Conservation (phyloP, 1,140 invertebrate genomes). For the Drosophila bocqueti region DNA sequence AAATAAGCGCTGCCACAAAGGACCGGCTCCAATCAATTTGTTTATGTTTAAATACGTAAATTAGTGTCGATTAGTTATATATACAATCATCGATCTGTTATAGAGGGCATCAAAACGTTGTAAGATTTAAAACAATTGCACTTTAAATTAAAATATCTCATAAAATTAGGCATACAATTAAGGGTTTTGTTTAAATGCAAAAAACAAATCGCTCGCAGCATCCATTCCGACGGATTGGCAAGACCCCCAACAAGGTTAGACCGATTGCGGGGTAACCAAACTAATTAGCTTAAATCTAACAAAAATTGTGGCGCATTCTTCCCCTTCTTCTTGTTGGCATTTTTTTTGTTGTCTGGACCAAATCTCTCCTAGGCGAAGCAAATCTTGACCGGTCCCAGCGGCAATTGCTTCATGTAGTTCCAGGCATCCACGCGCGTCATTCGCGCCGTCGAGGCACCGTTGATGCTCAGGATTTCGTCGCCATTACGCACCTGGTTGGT, state of each 20-base stretch:
- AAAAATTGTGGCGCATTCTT: constrained; percentile 76
- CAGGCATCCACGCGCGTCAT: constrained; percentile 97
- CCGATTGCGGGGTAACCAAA: constrained; percentile 37
- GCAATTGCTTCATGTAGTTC: constrained; percentile 95
- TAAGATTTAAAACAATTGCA: constrained; percentile 68
- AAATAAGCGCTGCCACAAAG: constrained; percentile 50
- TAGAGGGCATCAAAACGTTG: constrained; percentile 49
- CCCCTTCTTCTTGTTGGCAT: constrained; percentile 30
- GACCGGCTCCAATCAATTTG: constrained; percentile 6
- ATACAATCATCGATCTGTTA: constrained; percentile 62
- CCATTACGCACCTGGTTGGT: constrained; percentile 92
- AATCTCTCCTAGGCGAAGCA: constrained; percentile 60
- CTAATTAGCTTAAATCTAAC: constrained; percentile 66
- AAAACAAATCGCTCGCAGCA: constrained; percentile 61
- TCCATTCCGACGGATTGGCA: constrained; percentile 48
- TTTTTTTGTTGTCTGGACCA: background rate
- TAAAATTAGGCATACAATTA: constrained; percentile 53
- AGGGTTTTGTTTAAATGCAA: constrained; percentile 54
- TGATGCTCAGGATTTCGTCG: constrained; percentile 94
- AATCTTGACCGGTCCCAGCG: constrained; percentile 90
- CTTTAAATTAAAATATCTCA: constrained; percentile 69
- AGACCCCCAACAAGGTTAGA: constrained; percentile 49
- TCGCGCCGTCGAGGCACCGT: constrained; percentile 91
- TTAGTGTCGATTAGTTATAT: constrained; percentile 75
- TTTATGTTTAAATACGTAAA: constrained; percentile 68